phyloP scores from a whole-genome alignment of 2,797 vertebrate species.

The Craterocephalus amniculus region DNA sequence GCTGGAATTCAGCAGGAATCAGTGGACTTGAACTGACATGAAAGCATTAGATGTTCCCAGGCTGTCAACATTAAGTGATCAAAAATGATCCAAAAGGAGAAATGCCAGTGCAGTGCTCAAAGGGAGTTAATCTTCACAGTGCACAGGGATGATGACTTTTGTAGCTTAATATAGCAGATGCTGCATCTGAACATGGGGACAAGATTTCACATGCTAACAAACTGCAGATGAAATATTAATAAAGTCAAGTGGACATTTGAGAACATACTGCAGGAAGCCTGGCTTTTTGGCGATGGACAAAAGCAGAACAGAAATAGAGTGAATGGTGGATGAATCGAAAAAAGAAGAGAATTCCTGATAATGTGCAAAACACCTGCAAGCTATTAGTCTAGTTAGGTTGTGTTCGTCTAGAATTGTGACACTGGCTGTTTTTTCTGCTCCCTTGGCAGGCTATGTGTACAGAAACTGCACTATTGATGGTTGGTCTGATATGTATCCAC shows the following conservation, averaged over 20 bases:
- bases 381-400: neutral
- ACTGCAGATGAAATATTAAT: neutral
- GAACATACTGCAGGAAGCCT: neutral
- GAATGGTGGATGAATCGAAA: too few species aligned
- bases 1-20: conserved; percentile 30
- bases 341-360: neutral
- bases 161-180: neutral
- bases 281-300: neutral
- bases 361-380: neutral
- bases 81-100: conserved; percentile 28
- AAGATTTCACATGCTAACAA: neutral
- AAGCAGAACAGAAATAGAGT: too few species aligned
- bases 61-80: conserved; percentile 40
- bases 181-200: neutral
- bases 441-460: conserved; percentile 81
- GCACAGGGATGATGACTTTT: conserved; percentile 5
- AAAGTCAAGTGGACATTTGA: neutral
- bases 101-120: neutral
- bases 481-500: conserved; percentile 87
- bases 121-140: conserved; percentile 8
- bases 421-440: neutral
- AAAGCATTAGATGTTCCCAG: conserved; percentile 33
- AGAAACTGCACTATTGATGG: conserved; percentile 85
- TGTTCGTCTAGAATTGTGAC: neutral
- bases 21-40: conserved; percentile 17